phyloP scores from a whole-genome alignment of 2,797 vertebrate species.

The Poeciliopsis turneri region DNA sequence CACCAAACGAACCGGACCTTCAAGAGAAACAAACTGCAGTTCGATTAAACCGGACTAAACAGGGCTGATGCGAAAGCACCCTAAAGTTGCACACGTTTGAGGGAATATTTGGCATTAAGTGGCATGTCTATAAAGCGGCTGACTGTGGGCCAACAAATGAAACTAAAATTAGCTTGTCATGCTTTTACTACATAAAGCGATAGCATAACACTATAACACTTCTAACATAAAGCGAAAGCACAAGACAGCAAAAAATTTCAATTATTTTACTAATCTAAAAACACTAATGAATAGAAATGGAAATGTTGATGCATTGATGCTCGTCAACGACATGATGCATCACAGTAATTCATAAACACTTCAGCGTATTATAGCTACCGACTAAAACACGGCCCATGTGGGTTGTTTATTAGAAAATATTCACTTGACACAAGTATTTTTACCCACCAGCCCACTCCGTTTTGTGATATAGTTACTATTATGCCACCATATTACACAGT shows the following conservation, averaged over 20 bases:
- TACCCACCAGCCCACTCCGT: background rate
- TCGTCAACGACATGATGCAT: background rate
- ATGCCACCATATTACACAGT: constrained; percentile 55
- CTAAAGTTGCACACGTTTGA: background rate
- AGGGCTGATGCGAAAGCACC: no score
- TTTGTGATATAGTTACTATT: constrained; percentile 11
- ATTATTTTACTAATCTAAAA: background rate
- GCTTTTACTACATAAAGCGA: background rate
- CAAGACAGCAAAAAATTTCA: no score
- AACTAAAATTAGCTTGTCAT: background rate
- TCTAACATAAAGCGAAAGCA: no score
- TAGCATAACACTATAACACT: no score
- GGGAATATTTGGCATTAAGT: background rate
- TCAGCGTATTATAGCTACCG: background rate
- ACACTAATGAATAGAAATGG: background rate
- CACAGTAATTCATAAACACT: background rate
- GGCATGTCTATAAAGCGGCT: background rate
- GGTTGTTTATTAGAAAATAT: background rate
- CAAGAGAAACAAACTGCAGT: no score
- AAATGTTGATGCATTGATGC: background rate
- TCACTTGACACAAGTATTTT: background rate
- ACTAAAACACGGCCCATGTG: background rate
- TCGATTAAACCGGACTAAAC: no score
- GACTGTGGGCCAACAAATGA: background rate
- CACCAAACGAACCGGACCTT: no score